These are phyloP conservation scores for Eolophus roseicapilla DNA, from an alignment of 2,113 vertebrate species.

Conservation along the genomic window DNA sequence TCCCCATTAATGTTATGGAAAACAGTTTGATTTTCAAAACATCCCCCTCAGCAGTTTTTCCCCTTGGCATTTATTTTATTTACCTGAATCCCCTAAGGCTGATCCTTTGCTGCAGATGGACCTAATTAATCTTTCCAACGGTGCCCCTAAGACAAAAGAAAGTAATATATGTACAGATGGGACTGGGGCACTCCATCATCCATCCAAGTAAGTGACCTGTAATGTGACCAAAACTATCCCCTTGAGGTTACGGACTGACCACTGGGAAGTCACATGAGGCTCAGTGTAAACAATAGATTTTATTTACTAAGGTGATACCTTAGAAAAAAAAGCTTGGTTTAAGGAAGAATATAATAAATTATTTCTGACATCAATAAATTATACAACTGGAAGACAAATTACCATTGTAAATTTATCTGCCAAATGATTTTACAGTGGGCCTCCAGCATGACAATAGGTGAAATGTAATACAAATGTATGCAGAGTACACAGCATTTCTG, in stretches of 20 bases:
- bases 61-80: constrained; percentile 24
- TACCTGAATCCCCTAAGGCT: constrained; percentile 52
- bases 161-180: constrained; percentile 74
- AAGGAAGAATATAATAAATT: constrained; percentile 54
- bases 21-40: constrained; percentile 44
- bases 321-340: background rate
- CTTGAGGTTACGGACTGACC: constrained; percentile 55
- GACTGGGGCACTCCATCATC: constrained; percentile 58
- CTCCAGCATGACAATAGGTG: constrained; percentile 17
- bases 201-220: constrained; percentile 56
- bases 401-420: constrained; percentile 57
- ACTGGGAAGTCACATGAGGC: constrained; percentile 28
- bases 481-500: background rate
- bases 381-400: constrained; percentile 67
- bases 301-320: constrained; percentile 42
- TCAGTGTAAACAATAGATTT: constrained; percentile 12
- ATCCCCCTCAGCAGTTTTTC: background rate
- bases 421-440: constrained; percentile 61
- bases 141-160: constrained; percentile 66
- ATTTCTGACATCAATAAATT: constrained; percentile 66
- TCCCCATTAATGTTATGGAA: constrained; percentile 6
- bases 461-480: background rate
- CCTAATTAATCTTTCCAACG: constrained; percentile 68
- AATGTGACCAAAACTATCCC: constrained; percentile 69
- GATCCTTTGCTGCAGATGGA: constrained; percentile 45